Evolutionary conservation across 2,113 vertebrate genomes (phyloP).

Genomic region (Miniopterus natalensis): DNA sequence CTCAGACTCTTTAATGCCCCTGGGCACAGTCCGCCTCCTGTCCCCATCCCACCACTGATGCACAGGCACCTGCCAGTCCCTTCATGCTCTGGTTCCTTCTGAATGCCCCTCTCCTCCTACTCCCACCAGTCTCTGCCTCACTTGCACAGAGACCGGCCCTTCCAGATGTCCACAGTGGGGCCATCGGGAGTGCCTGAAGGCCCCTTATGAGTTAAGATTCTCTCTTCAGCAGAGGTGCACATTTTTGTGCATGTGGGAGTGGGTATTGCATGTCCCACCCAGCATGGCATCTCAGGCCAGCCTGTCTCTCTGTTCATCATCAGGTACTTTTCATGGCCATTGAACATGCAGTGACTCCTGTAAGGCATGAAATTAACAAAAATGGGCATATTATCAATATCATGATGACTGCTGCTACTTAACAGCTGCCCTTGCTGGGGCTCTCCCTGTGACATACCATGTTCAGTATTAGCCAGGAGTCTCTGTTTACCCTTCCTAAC

Average conservation of each 20-base stretch:
- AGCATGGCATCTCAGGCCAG: neutral
- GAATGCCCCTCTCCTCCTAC: too few species aligned
- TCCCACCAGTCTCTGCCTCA: neutral
- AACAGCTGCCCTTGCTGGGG: neutral
- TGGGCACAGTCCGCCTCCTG: neutral
- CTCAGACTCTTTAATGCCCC: too few species aligned
- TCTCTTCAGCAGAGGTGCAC: fast-evolving
- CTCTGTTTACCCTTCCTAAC: neutral
- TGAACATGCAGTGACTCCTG: neutral
- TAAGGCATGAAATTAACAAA: neutral
- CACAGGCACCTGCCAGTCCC: neutral
- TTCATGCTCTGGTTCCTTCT: neutral
- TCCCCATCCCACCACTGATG: fast-evolving
- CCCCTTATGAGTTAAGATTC: neutral
- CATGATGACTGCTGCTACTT: neutral
- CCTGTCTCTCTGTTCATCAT: too few species aligned
- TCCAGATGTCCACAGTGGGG: too few species aligned
- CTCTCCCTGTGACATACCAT: fast-evolving
- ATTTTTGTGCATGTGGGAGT: neutral
- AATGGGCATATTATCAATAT: fast-evolving
- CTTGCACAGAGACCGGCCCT: neutral
- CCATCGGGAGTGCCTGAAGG: neutral
- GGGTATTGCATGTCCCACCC: neutral
- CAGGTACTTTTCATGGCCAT: neutral
- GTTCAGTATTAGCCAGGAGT: neutral